Base-by-base conservation (phyloP, 2,888 invertebrate species). In the Melinaea menophilus region DNA sequence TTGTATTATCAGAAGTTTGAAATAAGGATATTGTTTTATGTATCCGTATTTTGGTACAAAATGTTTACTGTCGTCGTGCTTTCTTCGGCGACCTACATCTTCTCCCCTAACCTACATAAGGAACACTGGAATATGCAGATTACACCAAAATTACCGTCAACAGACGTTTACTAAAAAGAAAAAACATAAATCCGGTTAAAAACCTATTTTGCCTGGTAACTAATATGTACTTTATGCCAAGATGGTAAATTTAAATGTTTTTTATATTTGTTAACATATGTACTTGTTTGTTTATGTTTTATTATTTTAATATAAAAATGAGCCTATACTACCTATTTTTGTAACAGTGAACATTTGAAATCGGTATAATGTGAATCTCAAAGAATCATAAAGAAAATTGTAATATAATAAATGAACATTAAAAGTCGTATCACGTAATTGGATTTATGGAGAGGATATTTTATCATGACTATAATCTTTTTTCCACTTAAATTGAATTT, bases 371-470 rank as follows among this genome's bases (percentile, higher is more conserved):
- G 35, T n/a, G 48, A 54, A 22, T 33, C 9, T 31, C 22, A 51
- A 22, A 31, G 57, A 13, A 45, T 12, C 31, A 57, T 31, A 33
- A n/a, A 13, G 7, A 33, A 59, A 2, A n/a, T 61, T 57, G 22
- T 51, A 51, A 51, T 22, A 33, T 56, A 51, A 61, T 51, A 57
- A 56, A 51, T 48, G 56, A 56, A 35, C 37, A 61, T 61, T 51
- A 57, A 57, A 61, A 1, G 22, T 22, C 22, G 22, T 22, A 22
- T 22, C 22, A 61, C 41, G 57, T 61, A 61, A 41, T 7, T 9
- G 37, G 41, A 51, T 51, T 51, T 51, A 51, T 31, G 51, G 31
- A 31, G 11, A 51, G 31, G 51, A 9, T 31, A 31, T 51, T 51
- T 51, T 51, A 31, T 22, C 51, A 51, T 51, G 9, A 31, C 22